Percentiles rank a stretch among this genome's conserved stretches.
phyloP scores from a whole-genome alignment of 2,888 invertebrate species.

The Micoletzkya japonica region DNA sequence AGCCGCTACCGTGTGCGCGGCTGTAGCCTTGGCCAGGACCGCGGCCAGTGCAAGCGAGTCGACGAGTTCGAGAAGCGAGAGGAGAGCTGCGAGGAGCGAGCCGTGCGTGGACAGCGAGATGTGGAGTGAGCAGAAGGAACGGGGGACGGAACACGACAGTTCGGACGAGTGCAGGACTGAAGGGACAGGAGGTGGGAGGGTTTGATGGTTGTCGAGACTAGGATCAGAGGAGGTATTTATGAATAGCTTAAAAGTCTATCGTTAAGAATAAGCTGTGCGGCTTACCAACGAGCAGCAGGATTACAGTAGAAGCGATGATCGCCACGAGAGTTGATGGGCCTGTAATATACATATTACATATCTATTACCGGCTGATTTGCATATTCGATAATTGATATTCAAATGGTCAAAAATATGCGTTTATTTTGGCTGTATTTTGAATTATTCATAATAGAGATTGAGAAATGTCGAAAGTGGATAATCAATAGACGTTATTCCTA shows the following conservation, averaged over 20 bases:
- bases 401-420: too few relatives aligned
- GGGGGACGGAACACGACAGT: conserved; percentile 12
- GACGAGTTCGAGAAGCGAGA: conserved; percentile 18
- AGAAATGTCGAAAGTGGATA: too few relatives aligned
- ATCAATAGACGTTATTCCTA: too few relatives aligned
- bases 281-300: conserved; percentile 19
- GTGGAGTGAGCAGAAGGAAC: conserved; percentile 14
- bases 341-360: too few relatives aligned
- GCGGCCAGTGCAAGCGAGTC: conserved; percentile 24
- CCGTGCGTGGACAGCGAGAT: conserved; percentile 16
- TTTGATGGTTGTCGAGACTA: neutral
- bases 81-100: neutral
- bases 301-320: conserved; percentile 14
- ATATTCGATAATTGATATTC: too few relatives aligned
- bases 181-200: neutral
- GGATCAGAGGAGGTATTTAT: neutral
- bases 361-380: too few relatives aligned
- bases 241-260: neutral
- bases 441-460: too few relatives aligned
- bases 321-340: conserved; percentile 21
- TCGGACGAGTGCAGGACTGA: conserved; percentile 25
- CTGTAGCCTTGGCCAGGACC: conserved; percentile 22
- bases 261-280: neutral
- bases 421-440: too few relatives aligned
- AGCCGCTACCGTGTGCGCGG: conserved; percentile 27